Conservation (phyloP, 1,140 invertebrate genomes). For the Mizuhopecten yessoensis region DNA sequence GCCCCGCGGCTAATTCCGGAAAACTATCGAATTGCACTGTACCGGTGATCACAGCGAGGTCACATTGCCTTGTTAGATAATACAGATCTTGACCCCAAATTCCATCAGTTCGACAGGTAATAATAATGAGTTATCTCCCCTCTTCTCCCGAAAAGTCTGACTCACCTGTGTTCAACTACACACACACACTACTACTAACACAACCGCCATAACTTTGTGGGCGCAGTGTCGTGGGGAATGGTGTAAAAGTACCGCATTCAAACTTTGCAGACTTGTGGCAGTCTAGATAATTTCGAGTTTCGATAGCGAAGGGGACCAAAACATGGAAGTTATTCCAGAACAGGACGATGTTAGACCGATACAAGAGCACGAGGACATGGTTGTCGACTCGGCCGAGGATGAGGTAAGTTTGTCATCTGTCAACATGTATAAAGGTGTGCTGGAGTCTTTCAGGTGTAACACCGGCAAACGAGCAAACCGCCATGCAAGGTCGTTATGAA, state of each 20-base stretch:
- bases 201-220: constrained; percentile 23
- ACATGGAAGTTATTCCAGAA: constrained; percentile 33
- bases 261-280: not conserved
- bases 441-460: not conserved
- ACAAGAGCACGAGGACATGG: not conserved
- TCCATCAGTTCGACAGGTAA: constrained; percentile 17
- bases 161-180: not conserved
- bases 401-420: constrained; percentile 36
- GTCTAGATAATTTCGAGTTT: constrained; percentile 26
- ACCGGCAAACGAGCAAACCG: not conserved
- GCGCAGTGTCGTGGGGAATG: not conserved
- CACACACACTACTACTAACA: not conserved
- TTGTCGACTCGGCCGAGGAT: not conserved
- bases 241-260: not conserved
- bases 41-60: not conserved
- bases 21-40: too few relatives aligned
- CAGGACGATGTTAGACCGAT: constrained; percentile 2
- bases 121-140: constrained; percentile 32
- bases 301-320: not conserved
- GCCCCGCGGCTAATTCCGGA: too few relatives aligned
- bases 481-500: constrained; percentile 24
- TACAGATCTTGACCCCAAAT: not conserved
- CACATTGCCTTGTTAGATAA: not conserved
- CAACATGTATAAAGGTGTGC: constrained; percentile 18
- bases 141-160: not conserved